Base-by-base conservation (phyloP, 2,888 invertebrate species). In the Biston stratarius region DNA sequence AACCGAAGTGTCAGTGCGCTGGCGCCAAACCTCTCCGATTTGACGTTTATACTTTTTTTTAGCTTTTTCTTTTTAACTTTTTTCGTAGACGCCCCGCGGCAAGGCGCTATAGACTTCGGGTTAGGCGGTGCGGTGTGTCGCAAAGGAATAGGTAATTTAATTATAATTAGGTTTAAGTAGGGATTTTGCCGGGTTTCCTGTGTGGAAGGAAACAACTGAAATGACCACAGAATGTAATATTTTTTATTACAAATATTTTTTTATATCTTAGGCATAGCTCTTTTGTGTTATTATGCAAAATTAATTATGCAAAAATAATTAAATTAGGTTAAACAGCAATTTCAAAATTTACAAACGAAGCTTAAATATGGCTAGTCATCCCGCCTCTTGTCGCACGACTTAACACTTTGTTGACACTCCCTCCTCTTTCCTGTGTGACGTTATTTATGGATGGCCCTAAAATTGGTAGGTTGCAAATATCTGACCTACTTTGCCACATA, bases 11-110 rank as follows among this genome's bases (percentile, higher is more conserved):
- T 90, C 88, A 89, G 90, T 87, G 90, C 90, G 89, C 67, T 86
- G 90, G 90, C 90, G 90, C 90, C 90, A 83, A 84, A 80, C 82
- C 90, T 88, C 85, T 89, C 84, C 78, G 79, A 74, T 80, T 85
- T 83, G 85, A 86, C 86, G 83, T 87, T 87, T 49, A 45, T 40
- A 49, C 49, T 59, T 59, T 59, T 86, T 38, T 82, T 74, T 73
- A 79, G 81, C 83, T 81, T 84, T 86, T 77, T 83, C 81, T 84
- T 86, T 77, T 76, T 78, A 67, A 74, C 72, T 80, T 80, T 84
- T 83, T 83, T 79, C 74, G 65, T 38, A 73, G 80, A 80, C 85
- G 81, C 82, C 86, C 84, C 83, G 84, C 84, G 85, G 89, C 85
- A 84, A 85, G 78, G 80, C 79, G 78, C 47, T 48, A n/a, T n/a